Evolutionary conservation across 2,113 vertebrate species (phyloP).

Genomic region (Bucco capensis): DNA sequence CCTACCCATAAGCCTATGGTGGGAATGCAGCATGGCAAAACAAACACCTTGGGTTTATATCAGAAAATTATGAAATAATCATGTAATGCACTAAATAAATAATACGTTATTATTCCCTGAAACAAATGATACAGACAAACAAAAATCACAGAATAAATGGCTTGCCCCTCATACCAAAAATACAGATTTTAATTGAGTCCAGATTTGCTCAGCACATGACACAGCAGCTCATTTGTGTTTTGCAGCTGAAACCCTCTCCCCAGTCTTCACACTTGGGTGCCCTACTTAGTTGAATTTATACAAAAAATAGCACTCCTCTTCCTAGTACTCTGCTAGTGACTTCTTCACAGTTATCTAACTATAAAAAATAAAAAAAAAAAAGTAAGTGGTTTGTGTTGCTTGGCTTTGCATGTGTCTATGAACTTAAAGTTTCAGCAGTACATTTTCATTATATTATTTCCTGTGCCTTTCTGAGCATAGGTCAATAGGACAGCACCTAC

Average conservation of each 20-base stretch:
- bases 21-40: not conserved
- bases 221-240: not conserved
- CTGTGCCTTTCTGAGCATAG: not conserved
- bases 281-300: not conserved
- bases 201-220: not conserved
- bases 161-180: not conserved
- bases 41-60: not conserved
- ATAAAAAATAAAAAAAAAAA: not conserved
- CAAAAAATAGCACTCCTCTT: not conserved
- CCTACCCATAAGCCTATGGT: not conserved
- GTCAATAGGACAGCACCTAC: not conserved
- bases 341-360: not conserved
- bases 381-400: not conserved
- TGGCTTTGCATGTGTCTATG: not conserved
- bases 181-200: not conserved
- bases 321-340: not conserved
- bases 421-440: not conserved
- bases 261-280: not conserved
- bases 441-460: not conserved
- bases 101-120: not conserved
- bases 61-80: not conserved
- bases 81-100: not conserved
- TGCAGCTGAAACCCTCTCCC: not conserved
- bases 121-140: not conserved
- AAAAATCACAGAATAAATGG: not conserved